Evolutionary conservation across 1,140 invertebrate genomes (phyloP), one percentile per base, ranked within the genome.

Genomic region (Drosophila serrata): DNA sequence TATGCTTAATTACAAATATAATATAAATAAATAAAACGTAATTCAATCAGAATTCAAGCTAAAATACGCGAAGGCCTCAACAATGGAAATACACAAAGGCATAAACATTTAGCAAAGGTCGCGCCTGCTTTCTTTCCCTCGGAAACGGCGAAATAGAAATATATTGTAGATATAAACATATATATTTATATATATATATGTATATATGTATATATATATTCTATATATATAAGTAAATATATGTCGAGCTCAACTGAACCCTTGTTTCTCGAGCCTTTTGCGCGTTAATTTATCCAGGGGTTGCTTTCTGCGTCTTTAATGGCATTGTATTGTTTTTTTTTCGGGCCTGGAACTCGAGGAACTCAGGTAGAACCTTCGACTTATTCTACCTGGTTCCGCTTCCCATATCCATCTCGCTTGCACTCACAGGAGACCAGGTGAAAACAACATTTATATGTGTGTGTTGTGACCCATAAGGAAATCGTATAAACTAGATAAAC

Each of bases 231-330:
- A 53, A n/a, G 19, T n/a, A 53, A 37, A 55, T 55, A 55, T 55
- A 55, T 55, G 51, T 37, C 51, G 51, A 37, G 46, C 59, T 49
- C n/a, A 42, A 17, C 48, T 53, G 27, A 61, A 60, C 55, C 69
- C 67, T 37, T 31, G 27, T 24, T 57, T 43, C 56, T 39, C 22
- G 51, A 42, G 45, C 72, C 75, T 82, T 86, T 72, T 82, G 79
- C 69, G 70, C 76, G 65, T 87, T 79, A 86, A 88, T 88, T 88
- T 88, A 79, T 82, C 57, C 39, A 62, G 67, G 82, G 82, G 82
- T 88, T 88, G 84, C 62, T 82, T 65, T 79, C 62, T 69, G 75
- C 62, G 62, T 49, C 73, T 75, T 77, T 59, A 77, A 77, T 77
- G 39, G 69, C 40, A 46, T 53, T 74, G 45, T 55, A 55, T 55